Conservation (phyloP, 2,797 vertebrate genomes). For the Eleutherodactylus coqui region DNA sequence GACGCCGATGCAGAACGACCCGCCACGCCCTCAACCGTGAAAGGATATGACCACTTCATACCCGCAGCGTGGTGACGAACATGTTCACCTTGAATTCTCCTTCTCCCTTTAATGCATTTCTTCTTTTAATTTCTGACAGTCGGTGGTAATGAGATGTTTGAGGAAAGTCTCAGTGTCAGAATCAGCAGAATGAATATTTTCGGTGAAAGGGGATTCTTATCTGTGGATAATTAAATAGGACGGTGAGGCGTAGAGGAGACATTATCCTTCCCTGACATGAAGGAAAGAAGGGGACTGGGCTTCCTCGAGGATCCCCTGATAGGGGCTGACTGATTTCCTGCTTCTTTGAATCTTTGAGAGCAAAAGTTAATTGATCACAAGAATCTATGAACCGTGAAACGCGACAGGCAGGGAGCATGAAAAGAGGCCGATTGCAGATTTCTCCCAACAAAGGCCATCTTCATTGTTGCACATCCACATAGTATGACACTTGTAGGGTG, state of each 20-base stretch:
- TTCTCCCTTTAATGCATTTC: constrained; percentile 38
- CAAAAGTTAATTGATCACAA: constrained; percentile 62
- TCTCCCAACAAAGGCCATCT: constrained; percentile 29
- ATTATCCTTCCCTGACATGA: constrained; percentile 48
- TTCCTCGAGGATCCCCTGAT: constrained; percentile 51
- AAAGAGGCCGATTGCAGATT: constrained; percentile 27
- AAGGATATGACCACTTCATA: background rate
- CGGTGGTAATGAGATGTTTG: constrained; percentile 51
- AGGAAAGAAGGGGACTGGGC: constrained; percentile 10
- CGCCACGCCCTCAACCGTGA: background rate
- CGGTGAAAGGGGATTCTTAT: constrained; percentile 51
- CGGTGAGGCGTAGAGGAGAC: constrained; percentile 31
- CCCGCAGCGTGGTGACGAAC: background rate
- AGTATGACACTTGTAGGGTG: constrained; percentile 44
- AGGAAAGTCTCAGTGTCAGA: constrained; percentile 40
- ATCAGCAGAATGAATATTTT: constrained; percentile 51
- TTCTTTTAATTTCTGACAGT: constrained; percentile 21
- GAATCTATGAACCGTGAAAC: constrained; percentile 58
- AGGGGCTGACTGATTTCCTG: constrained; percentile 47
- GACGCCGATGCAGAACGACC: background rate
- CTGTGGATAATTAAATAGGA: constrained; percentile 50
- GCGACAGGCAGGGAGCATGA: constrained; percentile 27
- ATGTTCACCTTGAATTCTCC: constrained; percentile 21
- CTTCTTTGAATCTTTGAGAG: constrained; percentile 57
- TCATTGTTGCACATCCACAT: constrained; percentile 10